Base-by-base conservation (phyloP, 1,140 invertebrate species). In the Rhynchophorus ferrugineus region DNA sequence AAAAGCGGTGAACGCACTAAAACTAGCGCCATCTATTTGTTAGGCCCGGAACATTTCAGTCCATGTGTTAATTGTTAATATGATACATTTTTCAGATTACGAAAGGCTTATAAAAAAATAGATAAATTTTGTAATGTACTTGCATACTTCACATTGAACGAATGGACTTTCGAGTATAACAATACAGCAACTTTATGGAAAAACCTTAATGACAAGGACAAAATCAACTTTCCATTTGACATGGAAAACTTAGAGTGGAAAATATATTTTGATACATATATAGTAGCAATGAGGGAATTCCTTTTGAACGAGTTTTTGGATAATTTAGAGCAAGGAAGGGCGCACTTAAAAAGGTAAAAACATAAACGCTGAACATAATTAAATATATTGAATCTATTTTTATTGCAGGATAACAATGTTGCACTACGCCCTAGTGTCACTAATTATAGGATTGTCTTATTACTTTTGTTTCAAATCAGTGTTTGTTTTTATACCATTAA, bases 231-330 rank as follows among this genome's bases (percentile, higher is more conserved):
- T 62, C 65, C 67, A 19, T 82, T 79, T 60, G 77, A 82, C 56
- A 72, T 84, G 43, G 70, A 68, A 9, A 59, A 72, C 14, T 55
- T 85, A 8, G 65, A 76, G 21, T 85, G 82, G 81, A 66, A 74
- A 11, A 60, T 66, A 2, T 81, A 79, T 56, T 72, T 80, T 14
- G 69, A 78, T 35, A 66, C 76, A 17, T 81, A 78, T 58, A 65
- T 82, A 1, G 72, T 84, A 61, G 87, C 85, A 16, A 65, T 84
- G 18, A 73, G 84, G 17, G 69, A 80, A 1, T 88, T 84, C 61
- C 62, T 89, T 9, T 69, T 88, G 1, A 85, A 87, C 56, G 87
- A 89, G 2, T 14, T 14, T 29, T 35, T 46, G 24, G 51, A 54
- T 24, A 54, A 38, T 19, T 36, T 54, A 17, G 21, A 47, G 3